Base-by-base conservation (phyloP, 2,888 invertebrate genomes). In the Nezara viridula region DNA sequence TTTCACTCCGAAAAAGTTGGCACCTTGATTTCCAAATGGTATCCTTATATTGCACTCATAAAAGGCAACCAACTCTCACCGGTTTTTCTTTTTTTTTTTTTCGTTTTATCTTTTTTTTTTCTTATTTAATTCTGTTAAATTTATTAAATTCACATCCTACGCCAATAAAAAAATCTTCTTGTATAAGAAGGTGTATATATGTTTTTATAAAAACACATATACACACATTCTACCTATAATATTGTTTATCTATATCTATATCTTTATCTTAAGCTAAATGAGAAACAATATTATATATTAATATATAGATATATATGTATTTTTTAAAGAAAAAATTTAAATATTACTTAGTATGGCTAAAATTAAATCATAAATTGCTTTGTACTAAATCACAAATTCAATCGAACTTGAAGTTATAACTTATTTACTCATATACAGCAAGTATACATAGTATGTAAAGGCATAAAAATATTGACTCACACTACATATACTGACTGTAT, bases 321-420 rank as follows among this genome's bases (percentile, higher is more conserved):
- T 27, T 49, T 86, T 86, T 60, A 24, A 37, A 52, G 40, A 55
- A 55, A 86, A 40, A 55, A 40, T 86, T 86, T 52, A 86, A 86
- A 86, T 37, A 52, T 37, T 50, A 32, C 37, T 86, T 50, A 86
- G 7, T 73, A 50, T 50, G 50, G 32, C 86, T 55, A 86, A 52
- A 55, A 86, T 86, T 21, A 86, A 50, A 86, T 52, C 52, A 40
- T 40, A 52, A 32, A 3, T 55, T 86, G 55, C 86, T 86, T 86
- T 86, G 86, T 86, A 86, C 86, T 86, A 86, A 55, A 86, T 86
- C 86, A 86, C 86, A 52, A 86, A 81, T 86, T 55, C 40, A 86
- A 86, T 37, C 52, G 86, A 47, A 86, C 52, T 40, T 44, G 40
- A 86, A 81, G n/a, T 44, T 81, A 44, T n/a, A 81, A n/a, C 44